phyloP scores from a whole-genome alignment of 2,797 vertebrate genomes.

The Semotilus atromaculatus region DNA sequence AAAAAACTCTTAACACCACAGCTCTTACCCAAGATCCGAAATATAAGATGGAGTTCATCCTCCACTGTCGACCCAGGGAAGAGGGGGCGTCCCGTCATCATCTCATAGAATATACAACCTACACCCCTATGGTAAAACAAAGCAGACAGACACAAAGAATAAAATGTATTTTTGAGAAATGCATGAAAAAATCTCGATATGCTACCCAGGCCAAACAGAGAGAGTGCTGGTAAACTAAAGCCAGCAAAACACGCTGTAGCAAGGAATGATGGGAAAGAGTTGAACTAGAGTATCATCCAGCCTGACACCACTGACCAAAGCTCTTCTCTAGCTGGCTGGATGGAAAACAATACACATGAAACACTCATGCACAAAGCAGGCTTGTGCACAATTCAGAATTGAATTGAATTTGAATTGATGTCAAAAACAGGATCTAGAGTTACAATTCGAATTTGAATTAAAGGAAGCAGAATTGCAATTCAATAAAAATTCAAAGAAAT shows the following conservation, averaged over 20 bases:
- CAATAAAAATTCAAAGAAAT: too few species aligned
- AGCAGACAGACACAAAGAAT: background rate
- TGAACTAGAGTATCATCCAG: background rate
- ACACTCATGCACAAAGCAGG: background rate
- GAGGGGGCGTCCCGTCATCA: conserved; percentile 83
- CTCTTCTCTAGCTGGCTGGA: background rate
- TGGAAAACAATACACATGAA: background rate
- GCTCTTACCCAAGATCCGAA: conserved; percentile 81
- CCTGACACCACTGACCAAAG: background rate
- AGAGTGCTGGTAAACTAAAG: background rate
- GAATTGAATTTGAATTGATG: too few species aligned
- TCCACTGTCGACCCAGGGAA: conserved; percentile 85
- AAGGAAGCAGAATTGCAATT: too few species aligned
- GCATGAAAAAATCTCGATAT: background rate
- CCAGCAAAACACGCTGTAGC: background rate
- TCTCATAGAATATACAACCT: conserved; percentile 85
- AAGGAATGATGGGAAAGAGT: background rate
- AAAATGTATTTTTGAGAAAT: background rate
- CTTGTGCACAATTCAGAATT: too few species aligned
- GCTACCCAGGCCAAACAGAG: background rate
- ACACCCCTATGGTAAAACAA: conserved; percentile 76
- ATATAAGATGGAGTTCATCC: conserved; percentile 84
- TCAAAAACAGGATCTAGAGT: too few species aligned
- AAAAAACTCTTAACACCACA: background rate
- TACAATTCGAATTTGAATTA: too few species aligned